Conservation (phyloP, 2,888 invertebrate species). For the Cryptosula pallasiana region DNA sequence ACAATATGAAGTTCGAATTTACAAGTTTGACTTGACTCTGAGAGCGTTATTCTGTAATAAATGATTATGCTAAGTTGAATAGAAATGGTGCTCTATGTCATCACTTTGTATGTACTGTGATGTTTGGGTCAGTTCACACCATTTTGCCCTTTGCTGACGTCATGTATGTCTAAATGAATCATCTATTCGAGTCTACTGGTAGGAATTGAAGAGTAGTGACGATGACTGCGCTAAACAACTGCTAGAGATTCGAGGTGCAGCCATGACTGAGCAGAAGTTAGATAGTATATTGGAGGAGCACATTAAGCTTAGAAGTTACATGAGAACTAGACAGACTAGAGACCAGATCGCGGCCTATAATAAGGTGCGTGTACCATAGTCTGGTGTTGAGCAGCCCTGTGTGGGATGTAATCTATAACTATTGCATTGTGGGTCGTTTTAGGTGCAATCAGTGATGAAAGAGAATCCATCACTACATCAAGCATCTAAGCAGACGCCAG, state of each 20-base stretch:
- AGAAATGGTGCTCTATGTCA: no score
- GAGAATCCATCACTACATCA: background rate
- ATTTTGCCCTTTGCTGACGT: no score
- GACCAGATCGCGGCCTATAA: conserved; percentile 13
- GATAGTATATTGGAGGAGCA: conserved; percentile 19
- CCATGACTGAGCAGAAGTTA: conserved; percentile 5
- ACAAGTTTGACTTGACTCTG: no score
- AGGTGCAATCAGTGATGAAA: background rate
- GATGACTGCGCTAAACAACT: background rate
- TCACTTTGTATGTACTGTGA: no score
- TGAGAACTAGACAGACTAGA: conserved; percentile 20
- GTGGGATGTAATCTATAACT: background rate
- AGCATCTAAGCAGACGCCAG: no score
- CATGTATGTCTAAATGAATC: no score
- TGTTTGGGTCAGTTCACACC: no score
- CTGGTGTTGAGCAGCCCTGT: background rate
- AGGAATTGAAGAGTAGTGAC: conserved; percentile 2
- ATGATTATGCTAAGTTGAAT: no score
- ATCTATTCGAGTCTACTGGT: no score
- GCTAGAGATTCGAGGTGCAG: background rate
- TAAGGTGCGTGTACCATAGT: background rate
- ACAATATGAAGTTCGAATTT: no score
- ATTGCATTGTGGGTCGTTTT: background rate
- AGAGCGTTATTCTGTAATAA: no score
- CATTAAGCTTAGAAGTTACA: conserved; percentile 12